Percentiles rank a stretch among this genome's conserved stretches.
phyloP scores from a whole-genome alignment of 2,113 vertebrate genomes.

The Butorides virescens region DNA sequence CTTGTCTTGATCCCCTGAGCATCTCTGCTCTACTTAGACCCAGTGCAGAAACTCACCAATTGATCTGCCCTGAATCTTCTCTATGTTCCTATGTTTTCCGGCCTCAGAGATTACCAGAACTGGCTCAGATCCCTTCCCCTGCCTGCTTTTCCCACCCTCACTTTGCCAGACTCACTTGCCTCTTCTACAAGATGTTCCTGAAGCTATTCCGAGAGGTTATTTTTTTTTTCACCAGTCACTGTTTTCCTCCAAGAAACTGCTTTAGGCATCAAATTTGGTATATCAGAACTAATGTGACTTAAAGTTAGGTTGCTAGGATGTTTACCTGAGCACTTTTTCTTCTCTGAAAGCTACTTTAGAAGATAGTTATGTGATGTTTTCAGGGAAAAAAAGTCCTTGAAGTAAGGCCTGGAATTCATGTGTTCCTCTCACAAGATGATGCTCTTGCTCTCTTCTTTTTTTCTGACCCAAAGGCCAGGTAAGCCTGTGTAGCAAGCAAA shows the following conservation, averaged over 20 bases:
- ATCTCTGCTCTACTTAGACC: background rate
- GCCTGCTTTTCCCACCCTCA: background rate
- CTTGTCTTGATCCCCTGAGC: background rate
- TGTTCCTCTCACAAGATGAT: background rate
- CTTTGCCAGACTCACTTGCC: background rate
- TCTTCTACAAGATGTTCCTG: background rate
- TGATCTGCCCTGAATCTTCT: background rate
- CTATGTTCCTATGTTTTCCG: background rate
- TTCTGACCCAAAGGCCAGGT: background rate
- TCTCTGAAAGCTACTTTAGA: background rate
- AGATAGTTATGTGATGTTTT: background rate
- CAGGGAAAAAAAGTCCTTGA: background rate
- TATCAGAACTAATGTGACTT: background rate
- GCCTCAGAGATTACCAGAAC: background rate
- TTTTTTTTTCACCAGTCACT: background rate
- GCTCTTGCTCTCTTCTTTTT: background rate
- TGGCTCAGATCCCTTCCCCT: background rate
- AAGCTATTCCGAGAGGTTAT: background rate
- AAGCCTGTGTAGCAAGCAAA: background rate
- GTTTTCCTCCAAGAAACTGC: background rate
- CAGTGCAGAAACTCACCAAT: background rate
- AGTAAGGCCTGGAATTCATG: background rate
- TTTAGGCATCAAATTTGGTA: background rate
- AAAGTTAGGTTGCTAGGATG: background rate
- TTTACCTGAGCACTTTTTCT: background rate